phyloP scores from a whole-genome alignment of 2,797 vertebrate species.

The Poecilia velifera region DNA sequence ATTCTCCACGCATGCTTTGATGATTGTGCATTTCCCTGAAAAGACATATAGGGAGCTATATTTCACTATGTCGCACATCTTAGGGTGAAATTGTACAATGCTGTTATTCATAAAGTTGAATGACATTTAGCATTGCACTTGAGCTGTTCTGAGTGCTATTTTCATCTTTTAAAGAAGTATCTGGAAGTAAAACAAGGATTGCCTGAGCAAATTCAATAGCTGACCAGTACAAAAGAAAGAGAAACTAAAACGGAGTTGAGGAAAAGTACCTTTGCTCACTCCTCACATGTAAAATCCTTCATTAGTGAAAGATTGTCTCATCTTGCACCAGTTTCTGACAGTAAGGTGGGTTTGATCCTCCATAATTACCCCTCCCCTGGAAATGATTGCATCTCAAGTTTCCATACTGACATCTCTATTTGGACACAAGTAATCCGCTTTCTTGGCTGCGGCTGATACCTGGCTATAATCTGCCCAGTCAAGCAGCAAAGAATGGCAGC shows the following conservation, averaged over 20 bases:
- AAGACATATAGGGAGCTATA: neutral
- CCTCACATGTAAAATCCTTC: constrained; percentile 79
- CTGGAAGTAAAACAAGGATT: neutral
- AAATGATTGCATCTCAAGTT: constrained; percentile 83
- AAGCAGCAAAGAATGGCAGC: constrained; percentile 72
- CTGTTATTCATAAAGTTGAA: neutral
- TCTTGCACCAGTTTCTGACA: constrained; percentile 73
- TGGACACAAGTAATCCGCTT: constrained; percentile 83
- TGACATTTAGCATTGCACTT: constrained; percentile 5
- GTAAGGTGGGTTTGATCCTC: constrained; percentile 75
- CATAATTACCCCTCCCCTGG: constrained; percentile 79
- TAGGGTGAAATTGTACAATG: neutral
- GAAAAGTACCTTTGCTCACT: constrained; percentile 63
- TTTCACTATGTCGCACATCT: too few species aligned
- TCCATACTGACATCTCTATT: constrained; percentile 85
- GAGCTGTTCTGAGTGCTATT: neutral
- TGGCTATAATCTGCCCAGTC: constrained; percentile 82
- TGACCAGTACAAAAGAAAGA: constrained; percentile 17
- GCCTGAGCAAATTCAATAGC: constrained; percentile 14
- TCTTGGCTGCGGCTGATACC: constrained; percentile 80
- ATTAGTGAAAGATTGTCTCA: constrained; percentile 81
- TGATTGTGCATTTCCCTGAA: neutral
- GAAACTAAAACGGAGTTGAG: constrained; percentile 34
- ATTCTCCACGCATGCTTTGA: neutral
- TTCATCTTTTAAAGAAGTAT: neutral